Evolutionary conservation across 1,140 invertebrate genomes (phyloP), one percentile per base, ranked within the genome.

Genomic region (Drosophila orosa): DNA sequence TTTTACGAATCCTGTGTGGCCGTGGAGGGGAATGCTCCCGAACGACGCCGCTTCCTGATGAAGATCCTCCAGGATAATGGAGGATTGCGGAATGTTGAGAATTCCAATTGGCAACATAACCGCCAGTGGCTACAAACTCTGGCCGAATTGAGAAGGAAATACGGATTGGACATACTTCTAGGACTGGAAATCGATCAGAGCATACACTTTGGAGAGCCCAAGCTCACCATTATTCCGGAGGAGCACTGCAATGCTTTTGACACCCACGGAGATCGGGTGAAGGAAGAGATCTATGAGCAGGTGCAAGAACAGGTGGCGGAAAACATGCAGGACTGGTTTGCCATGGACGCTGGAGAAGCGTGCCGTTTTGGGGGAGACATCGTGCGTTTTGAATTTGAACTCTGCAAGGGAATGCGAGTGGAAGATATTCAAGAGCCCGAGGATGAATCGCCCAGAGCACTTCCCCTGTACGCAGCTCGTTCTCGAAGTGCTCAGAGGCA

Each of bases 1-100:
- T 96, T 97, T 91, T 97, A 97, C 93, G 94, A 94, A 48, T 96
- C 96, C 3, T 98, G 97, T 92, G 95, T 97, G 93, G 95, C 96
- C 1, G 60, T 80, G 13, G 66, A 76, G 15, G 74, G 47, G 0
- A 78, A 63, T 31, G 68, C 67, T 0, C 15, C 9, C 0, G 67
- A 78, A 13, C 55, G 83, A 0, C 42, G 73, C 0, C 56, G 50
- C 0, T 90, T 89, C 27, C 44, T 91, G 1, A 63, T 75, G 63
- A 78, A 79, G n/a, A 60, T 91, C 3, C 25, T 91, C 9, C 63
- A 65, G 12, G 68, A 82, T 5, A 59, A 90, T 39, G 76, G 84
- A 2, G 90, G 90, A 1, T 24, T 91, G 7, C 76, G 76, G 0
- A 71, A 65, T 3, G 54, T 91, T 3, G 50, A 69, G 15, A 75